Evolutionary conservation across 2,797 vertebrate genomes (phyloP).

Genomic region (Limnodromus scolopaceus): DNA sequence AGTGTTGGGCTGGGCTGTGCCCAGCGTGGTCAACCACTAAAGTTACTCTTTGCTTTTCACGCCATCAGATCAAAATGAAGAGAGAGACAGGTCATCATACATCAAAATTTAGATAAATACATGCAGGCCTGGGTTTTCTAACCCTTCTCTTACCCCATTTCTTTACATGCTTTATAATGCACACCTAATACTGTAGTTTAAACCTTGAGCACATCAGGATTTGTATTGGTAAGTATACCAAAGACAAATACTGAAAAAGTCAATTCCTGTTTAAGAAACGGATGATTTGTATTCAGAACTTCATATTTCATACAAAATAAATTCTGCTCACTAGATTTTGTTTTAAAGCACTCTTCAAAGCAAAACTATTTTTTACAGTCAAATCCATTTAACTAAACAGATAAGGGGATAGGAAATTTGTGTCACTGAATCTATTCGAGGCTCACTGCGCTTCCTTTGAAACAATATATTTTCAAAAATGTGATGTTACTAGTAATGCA

Average conservation of each 20-base stretch:
- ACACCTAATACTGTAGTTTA: neutral
- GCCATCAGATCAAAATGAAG: neutral
- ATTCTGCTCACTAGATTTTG: neutral
- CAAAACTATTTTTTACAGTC: neutral
- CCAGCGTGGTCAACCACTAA: neutral
- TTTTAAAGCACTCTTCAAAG: constrained; percentile 13
- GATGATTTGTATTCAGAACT: neutral
- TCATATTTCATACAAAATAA: neutral
- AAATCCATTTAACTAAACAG: neutral
- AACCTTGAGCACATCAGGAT: neutral
- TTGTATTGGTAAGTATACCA: neutral
- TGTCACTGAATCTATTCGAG: neutral
- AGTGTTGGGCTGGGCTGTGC: neutral
- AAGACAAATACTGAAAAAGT: neutral
- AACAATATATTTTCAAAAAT: neutral
- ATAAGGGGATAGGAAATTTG: neutral
- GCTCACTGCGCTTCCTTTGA: neutral
- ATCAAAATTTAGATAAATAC: neutral
- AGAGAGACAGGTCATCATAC: neutral
- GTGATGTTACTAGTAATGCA: neutral
- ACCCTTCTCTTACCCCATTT: neutral
- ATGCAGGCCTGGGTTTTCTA: neutral
- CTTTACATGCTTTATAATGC: neutral
- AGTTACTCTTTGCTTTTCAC: neutral
- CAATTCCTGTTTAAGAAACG: neutral